Percentiles rank a stretch among this genome's conserved stretches.
phyloP scores from a whole-genome alignment of 2,797 vertebrate genomes.

The Vireo griseus region DNA sequence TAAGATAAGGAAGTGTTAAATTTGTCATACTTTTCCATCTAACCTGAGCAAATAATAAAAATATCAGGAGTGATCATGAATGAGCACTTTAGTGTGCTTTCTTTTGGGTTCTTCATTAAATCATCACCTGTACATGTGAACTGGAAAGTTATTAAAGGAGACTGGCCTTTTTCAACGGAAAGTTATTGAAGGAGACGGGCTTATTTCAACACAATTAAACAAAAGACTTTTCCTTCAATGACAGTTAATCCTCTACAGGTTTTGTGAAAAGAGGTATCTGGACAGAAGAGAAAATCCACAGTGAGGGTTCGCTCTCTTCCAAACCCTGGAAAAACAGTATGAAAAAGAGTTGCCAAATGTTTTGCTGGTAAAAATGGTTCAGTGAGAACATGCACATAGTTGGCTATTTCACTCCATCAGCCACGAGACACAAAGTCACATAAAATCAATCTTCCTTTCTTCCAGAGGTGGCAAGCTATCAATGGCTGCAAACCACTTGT shows the following conservation, averaged over 20 bases:
- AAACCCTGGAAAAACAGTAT: neutral
- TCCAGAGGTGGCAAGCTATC: neutral
- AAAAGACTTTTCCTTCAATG: neutral
- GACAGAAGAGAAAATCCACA: neutral
- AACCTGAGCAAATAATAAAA: neutral
- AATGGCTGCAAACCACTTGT: neutral
- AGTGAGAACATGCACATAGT: neutral
- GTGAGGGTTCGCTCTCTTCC: neutral
- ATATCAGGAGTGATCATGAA: neutral
- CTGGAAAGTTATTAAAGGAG: neutral
- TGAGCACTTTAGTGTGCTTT: neutral
- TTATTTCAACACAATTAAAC: neutral
- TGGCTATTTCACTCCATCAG: neutral
- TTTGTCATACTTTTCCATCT: neutral
- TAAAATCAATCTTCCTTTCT: neutral
- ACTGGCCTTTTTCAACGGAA: neutral
- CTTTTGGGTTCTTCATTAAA: neutral
- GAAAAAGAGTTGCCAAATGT: neutral
- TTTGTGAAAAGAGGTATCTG: neutral
- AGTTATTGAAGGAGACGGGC: neutral
- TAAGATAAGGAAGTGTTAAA: neutral
- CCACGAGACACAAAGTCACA: neutral
- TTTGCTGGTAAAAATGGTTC: neutral
- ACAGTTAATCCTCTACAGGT: neutral
- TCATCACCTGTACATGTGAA: neutral